Evolutionary conservation across 23 tunicate genomes (phyloP), one percentile per base, ranked within the genome.

Genomic region (Ascidia mentula): DNA sequence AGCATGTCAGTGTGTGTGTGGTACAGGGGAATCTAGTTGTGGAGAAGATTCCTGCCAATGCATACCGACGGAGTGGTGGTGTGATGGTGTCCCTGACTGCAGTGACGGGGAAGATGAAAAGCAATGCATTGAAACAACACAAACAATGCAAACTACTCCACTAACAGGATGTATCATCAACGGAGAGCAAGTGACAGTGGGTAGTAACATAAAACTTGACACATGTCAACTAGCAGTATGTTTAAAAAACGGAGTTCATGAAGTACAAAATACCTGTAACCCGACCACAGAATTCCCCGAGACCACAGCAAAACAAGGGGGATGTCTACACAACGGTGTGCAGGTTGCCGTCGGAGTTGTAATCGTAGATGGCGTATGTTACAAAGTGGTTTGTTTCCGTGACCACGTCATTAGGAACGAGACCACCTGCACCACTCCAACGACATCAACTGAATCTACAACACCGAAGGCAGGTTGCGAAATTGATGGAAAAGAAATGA

Each of bases 41-140:
- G 79, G 34, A 38, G 5, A 38, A 20, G 53, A 38, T n/a, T n/a
- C 34, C 22, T 75, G 79, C 28, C 59, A 75, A 1, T 75, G 79
- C 30, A 31, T 39, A 31, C 79, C 79, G 38, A 40, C 0, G 0
- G 59, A 75, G 31, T 75, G 59, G 59, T 75, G 79, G 79, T 75
- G 79, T 37, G 79, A 75, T 40, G 59, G 33, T 31, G 26, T n/a
- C 0, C 22, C 22, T 12, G 79, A 75, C 79, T 75, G 79, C 38
- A 1, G 59, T n/a, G 79, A 40, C 0, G 79, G 79, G 15, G 26
- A 31, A n/a, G 79, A 75, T 75, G 79, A 75, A 40, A 75, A 38
- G 26, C 59, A 75, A 26, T 75, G 53, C 35, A 6, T 40, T 32
- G 34, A 40, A 38, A 75, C 79, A 75, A 75, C 74, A 28, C 38